Percentiles rank a stretch among this genome's conserved stretches.
Conservation (phyloP, 2,888 invertebrate genomes). For the Diaperis boleti region DNA sequence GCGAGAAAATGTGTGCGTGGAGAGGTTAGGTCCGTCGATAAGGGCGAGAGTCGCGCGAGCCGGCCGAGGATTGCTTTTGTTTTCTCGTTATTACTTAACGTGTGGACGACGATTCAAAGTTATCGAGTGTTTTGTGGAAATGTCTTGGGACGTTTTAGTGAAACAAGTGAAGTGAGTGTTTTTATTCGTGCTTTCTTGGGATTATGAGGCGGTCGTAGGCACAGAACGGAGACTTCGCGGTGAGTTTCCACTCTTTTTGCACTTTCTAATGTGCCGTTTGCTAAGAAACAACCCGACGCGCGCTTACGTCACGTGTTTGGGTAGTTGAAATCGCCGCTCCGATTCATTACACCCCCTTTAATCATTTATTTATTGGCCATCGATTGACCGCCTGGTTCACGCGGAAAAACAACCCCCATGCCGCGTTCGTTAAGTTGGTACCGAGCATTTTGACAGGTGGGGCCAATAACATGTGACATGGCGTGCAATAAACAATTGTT, state of each 20-base stretch:
- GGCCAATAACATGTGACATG: neutral
- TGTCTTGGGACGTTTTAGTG: slow-evolving; percentile 21
- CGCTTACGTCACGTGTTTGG: slow-evolving; percentile 7
- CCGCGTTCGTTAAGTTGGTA: slow-evolving; percentile 7
- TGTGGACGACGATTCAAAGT: slow-evolving; percentile 22
- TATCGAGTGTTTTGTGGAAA: slow-evolving; percentile 27
- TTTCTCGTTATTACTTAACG: slow-evolving; percentile 47
- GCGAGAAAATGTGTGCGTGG: slow-evolving; percentile 56
- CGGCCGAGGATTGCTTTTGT: slow-evolving; percentile 52
- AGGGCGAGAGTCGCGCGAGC: slow-evolving; percentile 55
- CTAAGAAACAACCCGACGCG: neutral
- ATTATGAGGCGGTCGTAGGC: neutral
- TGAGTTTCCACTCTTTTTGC: slow-evolving; percentile 4
- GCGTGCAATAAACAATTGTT: slow-evolving; percentile 8
- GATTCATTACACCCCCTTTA: neutral
- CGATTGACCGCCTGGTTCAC: neutral
- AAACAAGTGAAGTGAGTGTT: slow-evolving; percentile 13
- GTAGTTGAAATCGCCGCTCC: neutral
- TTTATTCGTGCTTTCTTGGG: neutral
- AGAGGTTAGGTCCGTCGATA: slow-evolving; percentile 60
- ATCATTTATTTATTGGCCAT: neutral
- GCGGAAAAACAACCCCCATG: slow-evolving; percentile 3
- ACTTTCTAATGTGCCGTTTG: neutral
- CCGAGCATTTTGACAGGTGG: slow-evolving; percentile 13
- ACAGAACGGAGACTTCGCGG: neutral